These are phyloP conservation scores for Agrochola macilenta DNA, from an alignment of 2,888 invertebrate genomes.

Conservation along the genomic window DNA sequence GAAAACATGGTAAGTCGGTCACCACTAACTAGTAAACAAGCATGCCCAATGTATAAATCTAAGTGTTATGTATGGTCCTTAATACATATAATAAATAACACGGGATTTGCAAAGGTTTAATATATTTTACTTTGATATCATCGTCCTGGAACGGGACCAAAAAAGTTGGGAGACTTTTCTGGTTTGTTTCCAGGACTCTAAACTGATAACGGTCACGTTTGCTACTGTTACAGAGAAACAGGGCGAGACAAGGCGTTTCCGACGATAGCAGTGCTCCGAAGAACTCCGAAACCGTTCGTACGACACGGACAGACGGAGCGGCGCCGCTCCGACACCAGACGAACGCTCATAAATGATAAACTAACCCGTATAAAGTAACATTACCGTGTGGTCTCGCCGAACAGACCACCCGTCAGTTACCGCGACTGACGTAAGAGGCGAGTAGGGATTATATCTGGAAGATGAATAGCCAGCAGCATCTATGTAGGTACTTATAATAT, in stretches of 20 bases:
- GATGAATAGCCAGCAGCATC: slow-evolving; percentile 48
- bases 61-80: neutral
- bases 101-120: neutral
- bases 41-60: neutral
- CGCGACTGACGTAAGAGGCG: slow-evolving; percentile 54
- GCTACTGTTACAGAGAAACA: slow-evolving; percentile 30
- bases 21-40: slow-evolving; percentile 27
- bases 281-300: slow-evolving; percentile 64
- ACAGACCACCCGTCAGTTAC: slow-evolving; percentile 58
- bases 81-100: slow-evolving; percentile 33
- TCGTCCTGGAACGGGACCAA: slow-evolving; percentile 54
- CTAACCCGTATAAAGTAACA: slow-evolving; percentile 68
- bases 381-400: slow-evolving; percentile 61
- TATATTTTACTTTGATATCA: slow-evolving; percentile 16
- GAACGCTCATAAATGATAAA: slow-evolving; percentile 81
- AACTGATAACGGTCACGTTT: slow-evolving; percentile 45
- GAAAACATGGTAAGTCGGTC: slow-evolving; percentile 30
- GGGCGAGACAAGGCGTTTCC: slow-evolving; percentile 68
- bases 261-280: slow-evolving; percentile 66
- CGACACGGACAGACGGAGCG: slow-evolving; percentile 76
- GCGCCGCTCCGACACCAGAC: slow-evolving; percentile 78
- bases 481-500: slow-evolving; percentile 33
- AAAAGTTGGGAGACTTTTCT: slow-evolving; percentile 44
- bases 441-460: slow-evolving; percentile 53
- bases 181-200: slow-evolving; percentile 43